These are phyloP conservation scores for Anseranas semipalmata DNA, from an alignment of 2,113 vertebrate genomes.

Conservation along the genomic window DNA sequence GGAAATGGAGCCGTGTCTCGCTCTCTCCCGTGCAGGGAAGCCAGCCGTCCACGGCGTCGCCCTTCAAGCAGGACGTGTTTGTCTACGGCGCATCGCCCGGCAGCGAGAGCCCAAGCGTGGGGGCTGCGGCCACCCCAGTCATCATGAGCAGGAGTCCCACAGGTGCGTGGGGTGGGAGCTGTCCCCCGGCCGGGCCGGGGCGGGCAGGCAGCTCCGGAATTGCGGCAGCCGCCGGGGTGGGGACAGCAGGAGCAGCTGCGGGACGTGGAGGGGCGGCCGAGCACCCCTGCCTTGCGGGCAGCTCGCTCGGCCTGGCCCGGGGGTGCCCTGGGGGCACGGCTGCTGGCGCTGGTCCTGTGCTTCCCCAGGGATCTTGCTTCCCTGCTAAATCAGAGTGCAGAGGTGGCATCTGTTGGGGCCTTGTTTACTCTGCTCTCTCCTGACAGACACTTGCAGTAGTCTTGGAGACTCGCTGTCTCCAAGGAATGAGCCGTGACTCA, in stretches of 20 bases:
- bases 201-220: background rate
- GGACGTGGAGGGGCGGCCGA: background rate
- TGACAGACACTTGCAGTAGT: background rate
- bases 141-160: slow-evolving; percentile 91
- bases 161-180: slow-evolving; percentile 70
- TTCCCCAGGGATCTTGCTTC: background rate
- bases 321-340: no score
- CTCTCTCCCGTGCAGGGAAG: slow-evolving; percentile 72
- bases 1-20: rapidly evolving
- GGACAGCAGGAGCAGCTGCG: background rate
- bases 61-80: slow-evolving; percentile 85
- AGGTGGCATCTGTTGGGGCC: background rate
- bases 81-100: slow-evolving; percentile 79
- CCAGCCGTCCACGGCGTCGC: slow-evolving; percentile 81
- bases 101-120: slow-evolving; percentile 77
- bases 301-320: no score
- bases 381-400: background rate
- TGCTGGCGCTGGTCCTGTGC: no score
- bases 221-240: background rate
- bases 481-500: background rate
- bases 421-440: background rate
- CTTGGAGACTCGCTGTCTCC: slow-evolving; percentile 3
- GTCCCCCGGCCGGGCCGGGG: background rate
- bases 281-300: no score
- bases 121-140: slow-evolving; percentile 79